A percentile compares a stretch with the other conserved stretches of the same genome.
phyloP scores from a whole-genome alignment of 2,888 invertebrate genomes.

The Danaus chrysippus region DNA sequence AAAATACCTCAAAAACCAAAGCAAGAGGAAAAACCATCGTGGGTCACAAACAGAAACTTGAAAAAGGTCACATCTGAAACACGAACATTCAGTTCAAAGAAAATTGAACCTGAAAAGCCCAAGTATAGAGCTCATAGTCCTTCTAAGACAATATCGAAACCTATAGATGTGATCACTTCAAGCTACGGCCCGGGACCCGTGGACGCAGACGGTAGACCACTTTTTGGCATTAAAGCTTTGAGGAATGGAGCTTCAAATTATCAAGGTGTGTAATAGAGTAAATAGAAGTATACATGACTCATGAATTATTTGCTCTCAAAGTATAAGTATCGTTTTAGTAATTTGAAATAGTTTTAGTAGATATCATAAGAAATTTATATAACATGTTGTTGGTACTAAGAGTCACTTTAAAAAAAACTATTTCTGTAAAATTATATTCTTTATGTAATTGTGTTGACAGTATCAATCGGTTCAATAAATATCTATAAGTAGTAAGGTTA shows the following conservation, averaged over 20 bases:
- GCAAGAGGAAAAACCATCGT: constrained; percentile 79
- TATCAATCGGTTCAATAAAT: not conserved
- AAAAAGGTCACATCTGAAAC: constrained; percentile 73
- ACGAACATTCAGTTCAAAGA: constrained; percentile 59
- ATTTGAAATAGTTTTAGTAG: too few relatives aligned
- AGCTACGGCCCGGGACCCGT: constrained; percentile 91
- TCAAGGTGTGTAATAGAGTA: constrained; percentile 73
- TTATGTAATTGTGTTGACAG: not conserved
- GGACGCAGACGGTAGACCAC: constrained; percentile 87
- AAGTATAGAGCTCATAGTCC: constrained; percentile 62
- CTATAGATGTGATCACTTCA: constrained; percentile 85
- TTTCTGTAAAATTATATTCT: not conserved
- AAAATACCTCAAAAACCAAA: constrained; percentile 53
- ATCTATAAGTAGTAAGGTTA: constrained; percentile 17
- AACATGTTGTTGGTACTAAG: too few relatives aligned
- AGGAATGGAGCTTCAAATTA: constrained; percentile 80
- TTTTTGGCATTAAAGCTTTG: constrained; percentile 88
- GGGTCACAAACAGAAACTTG: constrained; percentile 80
- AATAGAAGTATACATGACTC: too few relatives aligned
- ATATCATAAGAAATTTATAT: too few relatives aligned
- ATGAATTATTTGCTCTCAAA: too few relatives aligned
- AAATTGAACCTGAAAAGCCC: constrained; percentile 61
- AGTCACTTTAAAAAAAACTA: too few relatives aligned
- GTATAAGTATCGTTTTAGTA: too few relatives aligned
- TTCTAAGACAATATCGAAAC: constrained; percentile 62